phyloP scores from a whole-genome alignment of 2,797 vertebrate species.

The Furcifer pardalis region DNA sequence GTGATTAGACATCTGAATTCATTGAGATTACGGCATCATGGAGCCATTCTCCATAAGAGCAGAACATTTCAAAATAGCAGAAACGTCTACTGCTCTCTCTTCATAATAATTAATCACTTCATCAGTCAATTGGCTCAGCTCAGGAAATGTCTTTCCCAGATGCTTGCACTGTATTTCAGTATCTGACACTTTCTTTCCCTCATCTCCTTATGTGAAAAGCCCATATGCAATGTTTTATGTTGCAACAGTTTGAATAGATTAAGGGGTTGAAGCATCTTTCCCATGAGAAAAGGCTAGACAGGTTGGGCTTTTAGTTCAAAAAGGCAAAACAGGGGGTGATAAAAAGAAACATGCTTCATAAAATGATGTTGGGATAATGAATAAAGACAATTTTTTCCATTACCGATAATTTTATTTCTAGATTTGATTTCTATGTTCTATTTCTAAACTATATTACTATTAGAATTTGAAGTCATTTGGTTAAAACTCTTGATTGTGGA shows the following conservation, averaged over 20 bases:
- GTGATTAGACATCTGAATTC: constrained; percentile 34
- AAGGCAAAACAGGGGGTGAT: not conserved
- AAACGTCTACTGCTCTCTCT: constrained; percentile 37
- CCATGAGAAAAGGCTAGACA: not conserved
- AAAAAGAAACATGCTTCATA: not conserved
- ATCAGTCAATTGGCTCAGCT: constrained; percentile 29
- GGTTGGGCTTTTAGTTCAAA: not conserved
- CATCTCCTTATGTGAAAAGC: not conserved
- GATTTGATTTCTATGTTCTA: too few species aligned
- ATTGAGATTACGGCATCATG: constrained; percentile 13
- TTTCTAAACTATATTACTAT: not conserved
- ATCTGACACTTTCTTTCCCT: not conserved
- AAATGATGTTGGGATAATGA: not conserved
- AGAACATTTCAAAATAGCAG: constrained; percentile 32
- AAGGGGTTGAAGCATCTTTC: constrained; percentile 4
- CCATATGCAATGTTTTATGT: constrained; percentile 6
- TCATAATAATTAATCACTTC: constrained; percentile 42
- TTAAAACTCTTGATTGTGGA: not conserved
- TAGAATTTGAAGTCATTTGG: not conserved
- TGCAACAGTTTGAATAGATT: constrained; percentile 8
- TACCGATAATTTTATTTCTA: too few species aligned
- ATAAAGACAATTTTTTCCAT: not conserved
- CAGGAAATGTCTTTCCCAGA: constrained; percentile 22
- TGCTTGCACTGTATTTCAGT: constrained; percentile 13
- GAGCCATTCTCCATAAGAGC: constrained; percentile 32